These are phyloP conservation scores for Arrhopalites spinosus DNA, from an alignment of 2,888 invertebrate genomes.

Conservation along the genomic window DNA sequence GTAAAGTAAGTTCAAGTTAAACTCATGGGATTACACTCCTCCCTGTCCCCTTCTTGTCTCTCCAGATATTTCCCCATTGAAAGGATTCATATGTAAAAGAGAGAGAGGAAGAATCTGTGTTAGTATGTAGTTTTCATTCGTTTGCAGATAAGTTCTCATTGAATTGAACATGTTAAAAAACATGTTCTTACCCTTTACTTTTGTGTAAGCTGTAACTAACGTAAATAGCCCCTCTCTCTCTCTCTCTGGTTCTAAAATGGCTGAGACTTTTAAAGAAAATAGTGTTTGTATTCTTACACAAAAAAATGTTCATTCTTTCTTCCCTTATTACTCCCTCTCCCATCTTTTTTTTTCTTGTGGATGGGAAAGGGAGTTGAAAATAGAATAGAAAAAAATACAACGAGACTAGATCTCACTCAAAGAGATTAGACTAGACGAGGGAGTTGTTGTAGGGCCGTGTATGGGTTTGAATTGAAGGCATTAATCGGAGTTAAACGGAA, in stretches of 20 bases:
- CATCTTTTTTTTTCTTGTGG: too few species aligned
- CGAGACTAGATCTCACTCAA: slow-evolving; percentile 4
- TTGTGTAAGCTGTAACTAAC: too few species aligned
- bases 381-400: not conserved
- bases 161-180: slow-evolving; percentile 3
- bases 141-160: slow-evolving; percentile 8
- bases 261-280: not conserved
- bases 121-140: not conserved
- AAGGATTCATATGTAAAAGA: not conserved
- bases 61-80: not conserved
- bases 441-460: not conserved
- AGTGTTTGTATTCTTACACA: not conserved
- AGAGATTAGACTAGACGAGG: slow-evolving; percentile 15
- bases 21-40: slow-evolving; percentile 21
- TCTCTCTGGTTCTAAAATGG: not conserved
- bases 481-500: slow-evolving; percentile 36
- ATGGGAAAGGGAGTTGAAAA: not conserved
- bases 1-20: slow-evolving; percentile 33
- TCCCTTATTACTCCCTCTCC: not conserved
- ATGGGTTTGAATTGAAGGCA: not conserved
- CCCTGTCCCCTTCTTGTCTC: not conserved
- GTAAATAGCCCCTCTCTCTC: not conserved
- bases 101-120: not conserved
- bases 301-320: not conserved
- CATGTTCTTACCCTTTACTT: not conserved